Percentiles rank a stretch among this genome's conserved stretches.
Evolutionary conservation across 1,140 invertebrate genomes (phyloP).

Genomic region (Drosophila sulfurigaster): DNA sequence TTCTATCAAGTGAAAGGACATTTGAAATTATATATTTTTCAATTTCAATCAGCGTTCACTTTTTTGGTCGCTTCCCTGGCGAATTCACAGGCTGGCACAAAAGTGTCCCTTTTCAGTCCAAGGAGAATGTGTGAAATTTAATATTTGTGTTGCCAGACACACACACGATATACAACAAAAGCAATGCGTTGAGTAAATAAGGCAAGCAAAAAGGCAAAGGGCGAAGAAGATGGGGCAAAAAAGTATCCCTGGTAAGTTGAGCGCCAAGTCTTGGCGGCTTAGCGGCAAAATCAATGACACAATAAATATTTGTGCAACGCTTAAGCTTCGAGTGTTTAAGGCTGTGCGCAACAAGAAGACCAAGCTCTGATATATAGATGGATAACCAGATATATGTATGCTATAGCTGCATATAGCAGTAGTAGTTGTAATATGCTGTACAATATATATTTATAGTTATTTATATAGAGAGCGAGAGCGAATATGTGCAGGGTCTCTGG

Average conservation of each 20-base stretch:
- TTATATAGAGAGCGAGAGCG: slow-evolving; percentile 10
- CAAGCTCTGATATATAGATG: slow-evolving; percentile 32
- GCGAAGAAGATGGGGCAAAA: slow-evolving; percentile 7
- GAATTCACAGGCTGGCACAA: slow-evolving; percentile 8
- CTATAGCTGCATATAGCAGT: neutral
- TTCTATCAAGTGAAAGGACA: slow-evolving; percentile 19
- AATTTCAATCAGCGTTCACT: slow-evolving; percentile 54
- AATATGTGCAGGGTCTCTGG: slow-evolving; percentile 1
- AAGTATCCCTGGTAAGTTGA: slow-evolving; percentile 52
- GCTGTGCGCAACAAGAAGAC: slow-evolving; percentile 63
- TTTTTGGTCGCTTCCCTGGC: slow-evolving; percentile 27
- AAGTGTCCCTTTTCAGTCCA: slow-evolving; percentile 34
- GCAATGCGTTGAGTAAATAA: slow-evolving; percentile 63
- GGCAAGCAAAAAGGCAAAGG: slow-evolving; percentile 49
- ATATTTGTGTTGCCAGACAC: slow-evolving; percentile 65
- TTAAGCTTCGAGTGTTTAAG: slow-evolving; percentile 73
- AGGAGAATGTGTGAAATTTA: slow-evolving; percentile 54
- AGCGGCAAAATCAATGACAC: slow-evolving; percentile 82
- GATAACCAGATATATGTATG: slow-evolving; percentile 23
- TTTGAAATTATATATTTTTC: slow-evolving; percentile 59
- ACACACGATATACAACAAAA: slow-evolving; percentile 38
- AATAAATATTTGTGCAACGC: slow-evolving; percentile 83
- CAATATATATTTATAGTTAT: slow-evolving; percentile 32
- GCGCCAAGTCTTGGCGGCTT: slow-evolving; percentile 68
- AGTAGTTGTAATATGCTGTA: slow-evolving; percentile 11